Evolutionary conservation across 2,797 vertebrate genomes (phyloP), one percentile per base, ranked within the genome.

Genomic region (Rhinichthys osculus): DNA sequence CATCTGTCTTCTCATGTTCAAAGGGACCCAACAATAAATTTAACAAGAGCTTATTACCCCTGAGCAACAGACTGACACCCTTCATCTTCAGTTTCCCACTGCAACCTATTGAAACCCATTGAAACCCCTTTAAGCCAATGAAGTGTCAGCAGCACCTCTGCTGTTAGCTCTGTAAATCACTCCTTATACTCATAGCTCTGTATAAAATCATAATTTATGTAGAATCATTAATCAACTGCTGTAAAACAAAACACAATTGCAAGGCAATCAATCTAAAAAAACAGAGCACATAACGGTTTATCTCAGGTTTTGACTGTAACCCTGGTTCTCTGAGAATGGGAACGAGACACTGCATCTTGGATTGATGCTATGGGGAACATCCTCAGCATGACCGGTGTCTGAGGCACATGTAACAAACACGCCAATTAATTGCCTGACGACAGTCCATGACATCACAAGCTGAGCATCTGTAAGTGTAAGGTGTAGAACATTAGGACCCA

Each of bases 41-140:
- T 78, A 64, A 78, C 77, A 30, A 78, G 76, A 59, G 57, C 57
- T 79, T 64, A 79, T 64, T 79, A 30, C n/a, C 77, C 38, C 27
- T 17, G 5, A 64, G 77, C 57, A 44, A 44, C 38, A 44, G 17
- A 62, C 77, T 62, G 38, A 42, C 38, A 27, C 38, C 35, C 38
- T 78, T 64, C 77, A 78, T 64, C 38, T 78, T 78, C 16, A 11
- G 23, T 79, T 78, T 64, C 38, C 40, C 77, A 21, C 14, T 21
- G 77, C 38, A 62, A 59, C n/a, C 23, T 38, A 78, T 27, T 64
- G 23, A 64, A 78, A 42, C n/a, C 23, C 57, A 78, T 27, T 64
- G 23, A 64, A 78, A 42, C 38, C n/a, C 17, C 54, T 54, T 78
- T 42, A 40, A 78, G 23, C 8, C 57, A 78, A 19, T 42, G 2